These are phyloP conservation scores for Pseudonaja textilis DNA, from an alignment of 2,113 vertebrate species.

Conservation along the genomic window DNA sequence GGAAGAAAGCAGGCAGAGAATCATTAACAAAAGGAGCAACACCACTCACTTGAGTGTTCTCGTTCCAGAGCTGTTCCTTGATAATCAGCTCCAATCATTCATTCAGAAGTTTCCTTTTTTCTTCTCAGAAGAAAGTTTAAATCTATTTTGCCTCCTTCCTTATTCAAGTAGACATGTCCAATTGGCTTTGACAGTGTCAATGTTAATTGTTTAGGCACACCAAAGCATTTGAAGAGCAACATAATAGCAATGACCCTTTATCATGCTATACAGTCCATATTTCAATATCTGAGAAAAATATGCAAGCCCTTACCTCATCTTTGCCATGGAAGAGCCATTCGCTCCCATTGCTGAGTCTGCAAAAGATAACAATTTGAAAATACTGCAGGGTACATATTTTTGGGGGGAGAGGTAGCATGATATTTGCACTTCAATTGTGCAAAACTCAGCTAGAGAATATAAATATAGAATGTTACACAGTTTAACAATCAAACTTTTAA, in stretches of 20 bases:
- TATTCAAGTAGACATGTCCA: background rate
- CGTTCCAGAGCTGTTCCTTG: background rate
- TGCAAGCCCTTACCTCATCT: constrained; percentile 82
- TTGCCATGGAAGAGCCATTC: constrained; percentile 96
- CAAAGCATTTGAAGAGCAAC: background rate
- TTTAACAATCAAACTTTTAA: background rate
- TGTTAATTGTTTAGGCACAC: background rate
- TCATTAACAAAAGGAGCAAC: background rate
- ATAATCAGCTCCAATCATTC: background rate
- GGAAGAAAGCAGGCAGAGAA: background rate
- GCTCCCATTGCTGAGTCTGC: constrained; percentile 86
- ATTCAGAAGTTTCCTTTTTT: background rate
- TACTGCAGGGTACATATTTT: background rate
- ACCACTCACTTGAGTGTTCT: background rate
- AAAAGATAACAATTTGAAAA: constrained; percentile 40
- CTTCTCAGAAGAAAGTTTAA: background rate
- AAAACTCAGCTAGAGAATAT: background rate
- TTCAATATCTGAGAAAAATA: background rate
- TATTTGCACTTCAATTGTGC: background rate
- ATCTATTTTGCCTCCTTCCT: background rate
- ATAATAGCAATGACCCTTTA: background rate
- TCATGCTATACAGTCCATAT: background rate
- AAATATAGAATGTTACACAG: background rate
- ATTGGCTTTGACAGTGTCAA: background rate
- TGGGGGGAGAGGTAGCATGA: background rate